Base-by-base conservation (phyloP, 2,888 invertebrate genomes). In the Pristionchus mayeri region DNA sequence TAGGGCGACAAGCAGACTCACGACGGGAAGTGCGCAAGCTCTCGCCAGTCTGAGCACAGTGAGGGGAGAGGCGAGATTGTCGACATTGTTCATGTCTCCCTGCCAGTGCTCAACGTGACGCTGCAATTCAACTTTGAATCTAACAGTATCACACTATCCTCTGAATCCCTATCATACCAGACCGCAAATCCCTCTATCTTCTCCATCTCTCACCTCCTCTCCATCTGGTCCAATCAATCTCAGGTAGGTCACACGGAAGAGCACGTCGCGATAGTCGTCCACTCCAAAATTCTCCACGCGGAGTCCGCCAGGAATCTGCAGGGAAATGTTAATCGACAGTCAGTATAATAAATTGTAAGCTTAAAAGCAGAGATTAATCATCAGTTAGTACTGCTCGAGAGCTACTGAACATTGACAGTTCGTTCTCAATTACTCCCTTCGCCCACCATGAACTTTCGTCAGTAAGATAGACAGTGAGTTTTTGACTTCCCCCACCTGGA, bases 61-160 rank as follows among this genome's bases (percentile, higher is more conserved):
- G 21, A 83, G 67, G 37, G 90, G 90, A 13, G 89, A 81, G 30
- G 89, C 85, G 60, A 92, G 60, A 82, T 92, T 90, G 83, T 89
- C 89, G 21, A 90, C 89, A 78, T 92, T 91, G 87, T 92, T 92
- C 87, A 92, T 82, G 80, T 92, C 90, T 54, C 89, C 92, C 85
- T 92, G 91, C 90, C 91, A 92, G 83, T 91, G 91, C 78, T 91
- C 91, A 27, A 91, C 85, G 52, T 87, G 89, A 30, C 88, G 87
- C 90, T 90, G 85, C 84, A 89, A 84, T 52, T 2, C n/a, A n/a
- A n/a, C n/a, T n/a, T n/a, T n/a, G n/a, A n/a, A n/a, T n/a, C n/a
- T n/a, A n/a, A n/a, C n/a, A n/a, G n/a, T n/a, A n/a, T n/a, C n/a
- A n/a, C n/a, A n/a, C n/a, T n/a, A n/a, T n/a, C n/a, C n/a, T n/a